These are phyloP conservation scores for Zoanthus sociatus DNA, from an alignment of 92 coral and sea anemone species.

Conservation along the genomic window DNA sequence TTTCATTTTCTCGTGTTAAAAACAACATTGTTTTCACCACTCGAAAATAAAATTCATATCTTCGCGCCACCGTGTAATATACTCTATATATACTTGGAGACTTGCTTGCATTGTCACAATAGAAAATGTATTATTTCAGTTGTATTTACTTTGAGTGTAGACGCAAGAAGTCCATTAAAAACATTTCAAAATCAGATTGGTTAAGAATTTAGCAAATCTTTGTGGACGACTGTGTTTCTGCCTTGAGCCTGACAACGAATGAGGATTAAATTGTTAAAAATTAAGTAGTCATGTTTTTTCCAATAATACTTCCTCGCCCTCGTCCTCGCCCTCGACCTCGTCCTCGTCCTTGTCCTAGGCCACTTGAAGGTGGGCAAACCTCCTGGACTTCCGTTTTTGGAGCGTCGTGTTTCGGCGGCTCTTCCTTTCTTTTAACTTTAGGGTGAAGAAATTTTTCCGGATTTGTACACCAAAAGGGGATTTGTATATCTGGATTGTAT, in stretches of 20 bases:
- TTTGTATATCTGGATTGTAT: slow-evolving; percentile 66
- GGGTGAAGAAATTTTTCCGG: not conserved
- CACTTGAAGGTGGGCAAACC: not conserved
- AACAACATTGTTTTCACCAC: no score
- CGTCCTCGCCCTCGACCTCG: not conserved
- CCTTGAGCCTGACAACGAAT: not conserved
- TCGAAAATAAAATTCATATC: no score
- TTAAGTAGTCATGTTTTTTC: not conserved
- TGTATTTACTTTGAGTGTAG: no score
- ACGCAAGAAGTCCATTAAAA: no score
- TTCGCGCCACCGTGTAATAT: no score
- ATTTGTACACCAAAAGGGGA: slow-evolving; percentile 19
- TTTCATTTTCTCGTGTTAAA: no score
- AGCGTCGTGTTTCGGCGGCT: not conserved
- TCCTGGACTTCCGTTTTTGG: not conserved
- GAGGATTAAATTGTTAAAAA: not conserved
- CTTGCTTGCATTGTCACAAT: no score
- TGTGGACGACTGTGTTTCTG: not conserved
- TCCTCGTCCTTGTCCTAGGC: slow-evolving; percentile 9
- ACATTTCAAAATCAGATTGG: no score
- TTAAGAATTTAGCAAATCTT: no score
- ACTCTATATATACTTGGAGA: no score
- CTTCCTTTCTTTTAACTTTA: not conserved
- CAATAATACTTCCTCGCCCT: not conserved
- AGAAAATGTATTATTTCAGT: no score